Conservation (phyloP, 2,888 invertebrate genomes). For the Melanophora roralis region DNA sequence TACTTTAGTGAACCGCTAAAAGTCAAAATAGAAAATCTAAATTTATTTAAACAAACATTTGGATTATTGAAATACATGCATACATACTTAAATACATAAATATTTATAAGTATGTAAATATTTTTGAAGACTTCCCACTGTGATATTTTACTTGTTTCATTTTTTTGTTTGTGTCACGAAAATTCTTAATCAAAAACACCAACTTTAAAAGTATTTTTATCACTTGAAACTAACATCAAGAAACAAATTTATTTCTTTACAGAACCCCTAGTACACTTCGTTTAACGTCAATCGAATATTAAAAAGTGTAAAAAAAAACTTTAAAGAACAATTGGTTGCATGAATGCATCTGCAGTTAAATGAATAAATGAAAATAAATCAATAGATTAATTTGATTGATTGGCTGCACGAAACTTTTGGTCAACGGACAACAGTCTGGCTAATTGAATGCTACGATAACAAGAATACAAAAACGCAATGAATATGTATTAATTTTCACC, state of each 20-base stretch:
- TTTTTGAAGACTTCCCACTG: neutral
- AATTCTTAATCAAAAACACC: too few species aligned
- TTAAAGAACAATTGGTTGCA: constrained; percentile 7
- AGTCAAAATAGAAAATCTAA: too few species aligned
- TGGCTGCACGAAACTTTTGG: neutral
- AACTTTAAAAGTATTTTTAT: neutral
- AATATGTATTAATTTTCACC: neutral
- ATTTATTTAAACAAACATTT: neutral
- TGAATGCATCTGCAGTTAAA: neutral
- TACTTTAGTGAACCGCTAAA: too few species aligned
- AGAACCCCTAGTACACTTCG: neutral
- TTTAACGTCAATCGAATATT: neutral
- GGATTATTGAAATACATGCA: too few species aligned
- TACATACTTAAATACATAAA: neutral
- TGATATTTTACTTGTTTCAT: too few species aligned
- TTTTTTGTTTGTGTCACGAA: too few species aligned
- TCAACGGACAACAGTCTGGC: neutral
- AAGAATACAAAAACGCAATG: neutral
- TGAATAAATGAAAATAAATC: neutral
- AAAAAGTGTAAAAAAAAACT: constrained; percentile 8
- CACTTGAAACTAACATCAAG: too few species aligned
- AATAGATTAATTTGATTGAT: neutral
- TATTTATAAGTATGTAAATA: neutral
- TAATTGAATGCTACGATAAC: constrained; percentile 19
- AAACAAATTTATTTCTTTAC: constrained; percentile 9